These are phyloP conservation scores for Nemapogon koenigi DNA, from an alignment of 2,888 invertebrate genomes.

Conservation along the genomic window DNA sequence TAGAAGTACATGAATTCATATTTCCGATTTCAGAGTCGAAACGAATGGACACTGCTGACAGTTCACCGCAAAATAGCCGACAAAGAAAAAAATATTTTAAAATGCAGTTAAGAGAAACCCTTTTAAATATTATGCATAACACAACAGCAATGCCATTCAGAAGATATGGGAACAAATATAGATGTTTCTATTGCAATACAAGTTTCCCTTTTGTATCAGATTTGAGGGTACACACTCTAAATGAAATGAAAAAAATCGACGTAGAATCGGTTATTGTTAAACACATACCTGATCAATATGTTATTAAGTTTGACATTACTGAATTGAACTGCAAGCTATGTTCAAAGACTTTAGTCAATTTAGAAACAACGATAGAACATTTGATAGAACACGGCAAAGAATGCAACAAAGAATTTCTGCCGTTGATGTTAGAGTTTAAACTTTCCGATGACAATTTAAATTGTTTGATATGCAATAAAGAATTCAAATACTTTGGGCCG, in stretches of 20 bases:
- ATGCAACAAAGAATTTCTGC: constrained; percentile 8
- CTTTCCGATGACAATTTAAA: constrained; percentile 22
- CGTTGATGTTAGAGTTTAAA: constrained; percentile 23
- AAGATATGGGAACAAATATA: constrained; percentile 28
- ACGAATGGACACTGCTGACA: too few relatives aligned
- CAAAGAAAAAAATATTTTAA: too few relatives aligned
- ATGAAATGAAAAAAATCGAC: constrained; percentile 37
- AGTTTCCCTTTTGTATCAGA: constrained; percentile 35
- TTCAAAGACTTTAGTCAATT: not conserved
- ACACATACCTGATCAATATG: not conserved
- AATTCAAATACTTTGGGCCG: constrained; percentile 22
- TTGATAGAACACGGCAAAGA: not conserved
- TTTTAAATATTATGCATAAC: constrained; percentile 22
- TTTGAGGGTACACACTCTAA: constrained; percentile 23
- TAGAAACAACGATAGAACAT: not conserved
- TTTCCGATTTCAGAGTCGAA: constrained; percentile 1
- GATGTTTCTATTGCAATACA: constrained; percentile 33
- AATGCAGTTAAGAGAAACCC: not conserved
- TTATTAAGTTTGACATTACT: constrained; percentile 3
- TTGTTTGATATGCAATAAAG: constrained; percentile 24
- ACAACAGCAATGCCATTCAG: constrained; percentile 30
- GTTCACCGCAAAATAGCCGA: too few relatives aligned
- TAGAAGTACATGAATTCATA: not conserved
- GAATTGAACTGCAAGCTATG: constrained; percentile 8
- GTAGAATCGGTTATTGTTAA: constrained; percentile 19